Evolutionary conservation across 2,888 invertebrate genomes (phyloP).

Genomic region (Drosophila monieri): DNA sequence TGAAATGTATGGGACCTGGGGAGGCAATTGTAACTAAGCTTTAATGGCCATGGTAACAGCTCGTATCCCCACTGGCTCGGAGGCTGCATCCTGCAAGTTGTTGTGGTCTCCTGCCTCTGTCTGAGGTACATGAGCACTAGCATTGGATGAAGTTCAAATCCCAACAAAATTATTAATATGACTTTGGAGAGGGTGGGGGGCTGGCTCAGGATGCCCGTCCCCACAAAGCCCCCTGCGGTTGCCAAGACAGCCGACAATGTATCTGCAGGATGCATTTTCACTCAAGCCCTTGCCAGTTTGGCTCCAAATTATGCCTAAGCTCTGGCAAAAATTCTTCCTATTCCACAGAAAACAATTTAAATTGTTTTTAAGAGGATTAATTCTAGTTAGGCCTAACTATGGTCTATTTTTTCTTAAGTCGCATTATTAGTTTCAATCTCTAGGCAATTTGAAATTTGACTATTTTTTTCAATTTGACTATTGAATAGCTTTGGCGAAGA

Average conservation of each 20-base stretch:
- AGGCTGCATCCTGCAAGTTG: slow-evolving; percentile 46
- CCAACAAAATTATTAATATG: slow-evolving; percentile 75
- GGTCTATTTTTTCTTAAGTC: not conserved
- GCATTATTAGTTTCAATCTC: not conserved
- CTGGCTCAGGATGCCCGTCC: no score
- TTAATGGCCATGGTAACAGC: slow-evolving; percentile 47
- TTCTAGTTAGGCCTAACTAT: not conserved
- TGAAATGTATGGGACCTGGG: slow-evolving; percentile 23
- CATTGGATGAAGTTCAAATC: slow-evolving; percentile 53
- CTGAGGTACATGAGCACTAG: slow-evolving; percentile 4
- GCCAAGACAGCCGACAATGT: slow-evolving; percentile 58
- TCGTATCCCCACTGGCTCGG: not conserved
- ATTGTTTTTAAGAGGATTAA: not conserved
- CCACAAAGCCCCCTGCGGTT: slow-evolving; percentile 39
- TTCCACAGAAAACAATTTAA: slow-evolving; percentile 21
- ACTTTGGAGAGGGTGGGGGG: slow-evolving; percentile 54
- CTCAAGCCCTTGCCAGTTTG: slow-evolving; percentile 40
- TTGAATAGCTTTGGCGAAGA: no score
- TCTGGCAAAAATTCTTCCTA: slow-evolving; percentile 39
- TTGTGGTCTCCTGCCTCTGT: slow-evolving; percentile 46
- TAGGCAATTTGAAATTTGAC: no score
- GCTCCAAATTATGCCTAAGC: slow-evolving; percentile 71
- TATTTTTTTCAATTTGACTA: no score
- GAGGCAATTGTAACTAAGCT: slow-evolving; percentile 42
- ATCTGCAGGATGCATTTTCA: slow-evolving; percentile 54